Conservation (phyloP, 2,888 invertebrate genomes). For the Cheilosia variabilis region DNA sequence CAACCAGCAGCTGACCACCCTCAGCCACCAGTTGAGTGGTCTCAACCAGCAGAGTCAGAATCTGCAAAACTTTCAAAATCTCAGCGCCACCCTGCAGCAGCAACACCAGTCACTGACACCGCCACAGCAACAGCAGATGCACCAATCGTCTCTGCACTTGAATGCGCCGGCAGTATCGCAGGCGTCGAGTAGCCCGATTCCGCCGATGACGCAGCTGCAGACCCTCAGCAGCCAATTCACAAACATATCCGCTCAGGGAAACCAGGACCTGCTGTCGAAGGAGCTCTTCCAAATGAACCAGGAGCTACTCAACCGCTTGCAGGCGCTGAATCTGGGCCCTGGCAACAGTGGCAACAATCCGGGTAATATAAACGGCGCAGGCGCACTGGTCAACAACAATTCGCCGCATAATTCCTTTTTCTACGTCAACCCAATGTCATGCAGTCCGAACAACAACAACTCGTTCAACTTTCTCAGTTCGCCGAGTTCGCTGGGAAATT, state of each 20-base stretch:
- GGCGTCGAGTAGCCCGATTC: conserved; percentile 80
- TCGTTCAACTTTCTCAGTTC: conserved; percentile 81
- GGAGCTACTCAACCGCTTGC: conserved; percentile 83
- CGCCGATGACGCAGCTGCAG: conserved; percentile 82
- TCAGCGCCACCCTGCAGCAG: conserved; percentile 77
- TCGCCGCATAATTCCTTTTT: conserved; percentile 83
- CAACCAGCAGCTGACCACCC: conserved; percentile 82
- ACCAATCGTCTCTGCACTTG: conserved; percentile 79
- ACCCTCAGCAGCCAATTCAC: conserved; percentile 81
- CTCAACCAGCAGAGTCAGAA: conserved; percentile 83
- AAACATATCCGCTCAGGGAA: conserved; percentile 78
- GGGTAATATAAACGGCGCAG: conserved; percentile 73
- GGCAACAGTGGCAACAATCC: conserved; percentile 44
- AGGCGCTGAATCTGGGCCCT: conserved; percentile 81
- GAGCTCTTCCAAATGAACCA: conserved; percentile 84
- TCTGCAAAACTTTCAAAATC: conserved; percentile 82
- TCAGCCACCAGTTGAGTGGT: conserved; percentile 83
- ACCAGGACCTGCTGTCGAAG: conserved; percentile 82
- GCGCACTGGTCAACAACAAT: conserved; percentile 74
- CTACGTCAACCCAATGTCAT: conserved; percentile 83
- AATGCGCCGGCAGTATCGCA: conserved; percentile 78
- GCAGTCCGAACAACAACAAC: conserved; percentile 80
- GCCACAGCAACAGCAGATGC: conserved; percentile 65
- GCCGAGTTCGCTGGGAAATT: conserved; percentile 78
- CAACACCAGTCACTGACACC: conserved; percentile 73